These are phyloP conservation scores for Choloepus didactylus DNA, from an alignment of 2,797 vertebrate species.

Conservation along the genomic window DNA sequence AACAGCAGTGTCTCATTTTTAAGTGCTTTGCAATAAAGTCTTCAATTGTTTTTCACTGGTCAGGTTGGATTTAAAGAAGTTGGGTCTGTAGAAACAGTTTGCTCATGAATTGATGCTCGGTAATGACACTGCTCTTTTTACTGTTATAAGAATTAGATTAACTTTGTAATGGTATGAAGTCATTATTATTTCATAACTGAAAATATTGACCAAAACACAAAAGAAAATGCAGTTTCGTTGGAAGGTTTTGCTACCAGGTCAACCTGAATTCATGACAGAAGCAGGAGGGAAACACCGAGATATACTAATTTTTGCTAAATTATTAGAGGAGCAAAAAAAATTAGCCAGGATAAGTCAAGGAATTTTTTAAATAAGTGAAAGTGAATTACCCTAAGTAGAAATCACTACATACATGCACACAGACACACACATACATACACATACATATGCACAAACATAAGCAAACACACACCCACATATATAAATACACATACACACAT, in stretches of 20 bases:
- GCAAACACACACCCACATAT: not conserved
- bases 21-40: too few species aligned
- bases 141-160: not conserved
- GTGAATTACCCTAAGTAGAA: not conserved
- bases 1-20: too few species aligned
- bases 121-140: fast-evolving
- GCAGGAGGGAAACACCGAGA: not conserved
- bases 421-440: too few species aligned
- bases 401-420: not conserved
- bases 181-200: not conserved
- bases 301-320: not conserved
- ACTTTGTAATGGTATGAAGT: not conserved
- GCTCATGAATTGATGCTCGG: not conserved
- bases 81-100: fast-evolving
- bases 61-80: not conserved
- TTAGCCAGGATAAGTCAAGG: not conserved
- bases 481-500: too few species aligned
- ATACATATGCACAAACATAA: too few species aligned
- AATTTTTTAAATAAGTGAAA: not conserved
- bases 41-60: not conserved
- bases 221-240: too few species aligned
- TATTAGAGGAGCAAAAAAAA: not conserved
- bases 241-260: too few species aligned
- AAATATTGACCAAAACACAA: not conserved
- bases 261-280: not conserved